Percentiles rank a stretch among this genome's conserved stretches.
Evolutionary conservation across 2,888 invertebrate genomes (phyloP).

Genomic region (Sarcophaga subvicina): DNA sequence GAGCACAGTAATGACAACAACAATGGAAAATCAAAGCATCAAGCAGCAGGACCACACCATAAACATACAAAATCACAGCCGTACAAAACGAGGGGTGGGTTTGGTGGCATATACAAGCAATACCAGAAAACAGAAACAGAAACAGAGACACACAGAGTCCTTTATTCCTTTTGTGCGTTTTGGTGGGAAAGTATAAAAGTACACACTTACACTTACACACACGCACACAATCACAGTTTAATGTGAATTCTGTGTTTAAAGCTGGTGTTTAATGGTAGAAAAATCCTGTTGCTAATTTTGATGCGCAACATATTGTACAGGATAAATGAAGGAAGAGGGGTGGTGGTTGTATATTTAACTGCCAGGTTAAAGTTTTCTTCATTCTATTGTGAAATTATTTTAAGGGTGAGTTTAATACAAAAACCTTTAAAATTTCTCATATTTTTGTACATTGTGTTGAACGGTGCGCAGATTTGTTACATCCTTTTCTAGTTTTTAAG

Average conservation of each 20-base stretch:
- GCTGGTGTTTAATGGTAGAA: slow-evolving; percentile 66
- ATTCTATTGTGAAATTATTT: slow-evolving; percentile 1
- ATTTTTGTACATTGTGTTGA: slow-evolving; percentile 42
- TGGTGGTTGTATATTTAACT: slow-evolving; percentile 41
- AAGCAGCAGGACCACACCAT: slow-evolving; percentile 66
- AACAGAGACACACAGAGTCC: slow-evolving; percentile 6
- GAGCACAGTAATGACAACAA: slow-evolving; percentile 42
- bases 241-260: slow-evolving; percentile 38
- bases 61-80: slow-evolving; percentile 7
- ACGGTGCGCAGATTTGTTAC: slow-evolving; percentile 68
- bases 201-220: slow-evolving; percentile 18
- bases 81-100: slow-evolving; percentile 46
- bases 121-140: slow-evolving; percentile 14
- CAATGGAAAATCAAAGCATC: slow-evolving; percentile 64
- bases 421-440: slow-evolving; percentile 59
- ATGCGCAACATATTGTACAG: slow-evolving; percentile 70
- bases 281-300: slow-evolving; percentile 69
- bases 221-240: background rate
- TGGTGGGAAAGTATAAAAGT: slow-evolving; percentile 62
- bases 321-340: slow-evolving; percentile 60
- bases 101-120: slow-evolving; percentile 42
- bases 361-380: slow-evolving; percentile 63
- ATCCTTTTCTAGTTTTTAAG: slow-evolving; percentile 21
- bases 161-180: slow-evolving; percentile 13
- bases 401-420: slow-evolving; percentile 60